Base-by-base conservation (phyloP, 2,888 invertebrate species). In the Drosophila parthenogenetica region DNA sequence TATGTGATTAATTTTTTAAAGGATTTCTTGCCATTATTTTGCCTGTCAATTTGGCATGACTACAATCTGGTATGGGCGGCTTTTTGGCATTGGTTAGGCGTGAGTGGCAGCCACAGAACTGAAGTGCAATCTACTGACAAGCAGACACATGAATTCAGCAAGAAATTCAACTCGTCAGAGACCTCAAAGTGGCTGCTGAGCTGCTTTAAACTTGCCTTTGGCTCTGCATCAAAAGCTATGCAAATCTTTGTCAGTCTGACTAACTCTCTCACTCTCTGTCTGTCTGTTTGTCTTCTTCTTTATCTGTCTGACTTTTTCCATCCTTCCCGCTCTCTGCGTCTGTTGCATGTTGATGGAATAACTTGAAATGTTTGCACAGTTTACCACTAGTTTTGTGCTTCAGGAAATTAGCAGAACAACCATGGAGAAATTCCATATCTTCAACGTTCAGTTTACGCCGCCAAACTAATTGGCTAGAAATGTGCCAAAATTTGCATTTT, bases 381-480 rank as follows among this genome's bases (percentile, higher is more conserved):
- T 79, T 74, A 69, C 74, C 62, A 63, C 62, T 64, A 76, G 77
- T 71, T 71, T 58, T 68, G 64, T 60, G 81, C 48, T 65, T 54
- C 75, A 66, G 57, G 75, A 83, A 80, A 88, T 83, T 77, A 84
- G 81, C 87, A 86, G 63, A 74, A 70, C 59, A 60, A 73, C 51
- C 16, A 50, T 25, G 7, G 3, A 3, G 19, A n/a, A 29, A 5
- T 14, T 1, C 3, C 11, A 13, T 45, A 11, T 19, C 10, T 14
- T 14, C 39, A 19, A 8, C 22, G n/a, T 3, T 5, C 16, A 7
- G 10, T 46, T 13, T 16, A 49, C 3, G 0, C 19, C 32, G 22
- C 19, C 37, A 14, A 35, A 17, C 57, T 68, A 74, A 64, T 59
- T 74, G 69, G 8, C 54, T 49, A 51, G 39, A 69, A 73, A 69